Conservation (phyloP, 92 coral and sea anemone genomes). For the Porites evermanni region DNA sequence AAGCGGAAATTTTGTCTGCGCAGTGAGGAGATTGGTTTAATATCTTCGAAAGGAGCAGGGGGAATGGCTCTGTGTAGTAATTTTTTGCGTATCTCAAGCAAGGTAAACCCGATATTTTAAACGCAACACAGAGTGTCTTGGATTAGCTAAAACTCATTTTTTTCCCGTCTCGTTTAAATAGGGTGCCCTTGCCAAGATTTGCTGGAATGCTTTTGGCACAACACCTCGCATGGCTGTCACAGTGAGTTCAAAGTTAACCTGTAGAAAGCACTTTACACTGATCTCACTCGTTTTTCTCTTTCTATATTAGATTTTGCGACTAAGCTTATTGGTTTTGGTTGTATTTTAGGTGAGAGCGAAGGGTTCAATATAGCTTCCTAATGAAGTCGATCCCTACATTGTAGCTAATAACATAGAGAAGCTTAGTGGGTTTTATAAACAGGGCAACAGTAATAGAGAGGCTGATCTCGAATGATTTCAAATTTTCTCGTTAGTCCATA, state of each 20-base stretch:
- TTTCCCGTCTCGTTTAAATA: constrained; percentile 27
- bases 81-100: constrained; percentile 33
- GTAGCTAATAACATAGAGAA: too few species aligned
- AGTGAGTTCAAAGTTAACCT: constrained; percentile 37
- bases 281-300: background rate
- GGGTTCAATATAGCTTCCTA: too few species aligned
- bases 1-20: constrained; percentile 49
- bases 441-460: background rate
- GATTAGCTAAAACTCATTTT: background rate
- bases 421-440: too few species aligned
- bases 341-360: too few species aligned
- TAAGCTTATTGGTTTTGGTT: too few species aligned
- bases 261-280: background rate
- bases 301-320: background rate
- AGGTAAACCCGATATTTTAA: constrained; percentile 33
- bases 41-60: background rate
- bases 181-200: constrained; percentile 48
- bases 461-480: background rate
- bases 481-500: background rate
- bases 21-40: background rate
- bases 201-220: constrained; percentile 68
- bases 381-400: too few species aligned
- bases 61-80: constrained; percentile 65
- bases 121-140: background rate
- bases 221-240: constrained; percentile 62